phyloP scores from a whole-genome alignment of 2,797 vertebrate species.

The Molossus alvarezi region DNA sequence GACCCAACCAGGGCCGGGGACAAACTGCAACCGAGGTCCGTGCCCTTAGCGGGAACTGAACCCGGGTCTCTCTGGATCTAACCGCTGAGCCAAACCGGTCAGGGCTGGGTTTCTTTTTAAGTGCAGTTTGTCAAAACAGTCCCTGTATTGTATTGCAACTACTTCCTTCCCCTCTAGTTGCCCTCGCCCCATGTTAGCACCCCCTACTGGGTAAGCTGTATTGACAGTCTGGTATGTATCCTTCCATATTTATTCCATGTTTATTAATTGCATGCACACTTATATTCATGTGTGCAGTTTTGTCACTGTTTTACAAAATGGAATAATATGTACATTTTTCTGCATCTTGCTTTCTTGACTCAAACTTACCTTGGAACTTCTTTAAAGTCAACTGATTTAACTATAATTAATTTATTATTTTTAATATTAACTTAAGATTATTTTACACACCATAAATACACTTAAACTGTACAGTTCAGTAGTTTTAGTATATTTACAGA shows the following conservation, averaged over 20 bases:
- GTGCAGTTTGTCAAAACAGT: not conserved
- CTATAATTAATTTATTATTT: slow-evolving; percentile 11
- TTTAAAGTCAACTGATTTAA: slow-evolving; percentile 3
- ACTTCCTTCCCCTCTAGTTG: not conserved
- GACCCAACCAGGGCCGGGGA: no score
- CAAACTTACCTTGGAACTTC: not conserved
- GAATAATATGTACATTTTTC: not conserved
- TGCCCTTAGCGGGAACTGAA: no score
- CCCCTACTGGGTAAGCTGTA: not conserved
- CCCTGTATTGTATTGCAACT: not conserved
- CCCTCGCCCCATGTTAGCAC: not conserved
- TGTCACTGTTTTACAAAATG: slow-evolving; percentile 14
- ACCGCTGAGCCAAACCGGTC: no score
- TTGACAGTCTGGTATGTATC: not conserved
- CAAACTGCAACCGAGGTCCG: no score
- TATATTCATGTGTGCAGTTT: not conserved
- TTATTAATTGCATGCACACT: not conserved
- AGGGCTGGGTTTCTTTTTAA: not conserved
- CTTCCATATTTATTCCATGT: not conserved
- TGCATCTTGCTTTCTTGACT: slow-evolving; percentile 29
- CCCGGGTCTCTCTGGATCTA: no score
- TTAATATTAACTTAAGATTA: slow-evolving; percentile 28
- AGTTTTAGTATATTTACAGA: not conserved
- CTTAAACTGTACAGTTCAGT: not conserved
- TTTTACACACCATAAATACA: not conserved